These are phyloP conservation scores for Fragum whitleyi DNA, from an alignment of 2,888 invertebrate species.

Conservation along the genomic window DNA sequence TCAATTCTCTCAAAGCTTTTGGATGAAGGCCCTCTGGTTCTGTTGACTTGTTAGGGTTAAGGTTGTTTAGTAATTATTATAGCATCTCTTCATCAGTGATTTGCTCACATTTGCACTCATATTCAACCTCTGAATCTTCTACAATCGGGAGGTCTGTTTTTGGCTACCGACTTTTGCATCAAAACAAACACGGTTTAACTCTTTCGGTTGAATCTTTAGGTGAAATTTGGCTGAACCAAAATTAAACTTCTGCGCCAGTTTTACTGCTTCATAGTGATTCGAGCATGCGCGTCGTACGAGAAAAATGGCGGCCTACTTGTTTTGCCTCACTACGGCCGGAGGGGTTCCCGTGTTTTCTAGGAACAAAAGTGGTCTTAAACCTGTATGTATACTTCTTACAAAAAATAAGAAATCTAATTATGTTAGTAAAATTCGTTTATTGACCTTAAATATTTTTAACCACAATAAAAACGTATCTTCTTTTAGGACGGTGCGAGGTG, in stretches of 20 bases:
- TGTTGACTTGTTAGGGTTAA: no score
- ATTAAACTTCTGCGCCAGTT: slow-evolving; percentile 21
- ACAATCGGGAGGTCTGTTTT: no score
- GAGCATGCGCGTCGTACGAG: slow-evolving; percentile 11
- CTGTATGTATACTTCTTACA: slow-evolving; percentile 74
- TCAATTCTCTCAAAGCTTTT: no score
- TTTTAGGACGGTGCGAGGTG: slow-evolving; percentile 10
- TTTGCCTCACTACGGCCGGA: slow-evolving; percentile 93
- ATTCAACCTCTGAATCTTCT: no score
- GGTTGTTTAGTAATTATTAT: no score
- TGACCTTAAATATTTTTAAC: no score
- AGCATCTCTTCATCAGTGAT: no score
- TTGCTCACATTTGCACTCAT: no score
- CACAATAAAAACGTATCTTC: background rate
- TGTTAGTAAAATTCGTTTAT: background rate
- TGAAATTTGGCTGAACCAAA: background rate
- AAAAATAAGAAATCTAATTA: background rate
- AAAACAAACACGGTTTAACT: no score
- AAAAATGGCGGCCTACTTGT: slow-evolving; percentile 91
- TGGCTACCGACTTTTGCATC: no score
- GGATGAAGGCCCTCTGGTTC: no score
- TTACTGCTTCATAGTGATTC: background rate
- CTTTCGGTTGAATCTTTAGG: no score
- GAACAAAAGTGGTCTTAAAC: slow-evolving; percentile 92
- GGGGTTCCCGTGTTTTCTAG: slow-evolving; percentile 95